Percentiles rank a stretch among this genome's conserved stretches.
Conservation (phyloP, 2,888 invertebrate species). For the Parapristionchus giblindavisi region DNA sequence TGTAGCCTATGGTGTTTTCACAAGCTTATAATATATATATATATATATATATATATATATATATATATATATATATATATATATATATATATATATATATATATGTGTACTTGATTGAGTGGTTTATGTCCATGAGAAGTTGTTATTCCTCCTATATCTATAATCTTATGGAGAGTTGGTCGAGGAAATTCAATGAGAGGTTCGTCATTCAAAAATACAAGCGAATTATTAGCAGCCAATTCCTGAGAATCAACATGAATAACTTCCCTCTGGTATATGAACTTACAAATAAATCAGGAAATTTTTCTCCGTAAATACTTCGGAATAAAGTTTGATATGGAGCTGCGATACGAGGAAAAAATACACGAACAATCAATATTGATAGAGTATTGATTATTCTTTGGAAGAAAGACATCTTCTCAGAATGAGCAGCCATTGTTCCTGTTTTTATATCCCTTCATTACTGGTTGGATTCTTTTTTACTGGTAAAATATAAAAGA, state of each 20-base stretch:
- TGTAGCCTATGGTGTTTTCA: too few relatives aligned
- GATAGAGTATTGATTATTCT: slow-evolving; percentile 19
- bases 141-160: slow-evolving; percentile 33
- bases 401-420: slow-evolving; percentile 27
- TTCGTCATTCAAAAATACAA: slow-evolving; percentile 24
- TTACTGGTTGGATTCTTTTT: too few relatives aligned
- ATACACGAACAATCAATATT: background rate
- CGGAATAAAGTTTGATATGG: background rate
- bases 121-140: background rate
- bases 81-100: background rate
- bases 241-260: background rate
- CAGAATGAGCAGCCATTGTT: background rate
- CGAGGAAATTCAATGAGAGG: slow-evolving; percentile 34
- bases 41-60: too few relatives aligned
- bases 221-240: slow-evolving; percentile 1
- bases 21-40: too few relatives aligned
- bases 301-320: slow-evolving; percentile 4
- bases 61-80: too few relatives aligned
- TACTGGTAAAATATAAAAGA: too few relatives aligned
- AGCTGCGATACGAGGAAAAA: background rate
- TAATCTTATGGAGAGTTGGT: slow-evolving; percentile 4
- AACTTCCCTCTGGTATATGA: background rate
- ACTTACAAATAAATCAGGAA: slow-evolving; percentile 24
- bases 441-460: too few relatives aligned
- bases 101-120: slow-evolving; percentile 20